phyloP scores from a whole-genome alignment of 2,888 invertebrate species.

The Oasisia sp. region DNA sequence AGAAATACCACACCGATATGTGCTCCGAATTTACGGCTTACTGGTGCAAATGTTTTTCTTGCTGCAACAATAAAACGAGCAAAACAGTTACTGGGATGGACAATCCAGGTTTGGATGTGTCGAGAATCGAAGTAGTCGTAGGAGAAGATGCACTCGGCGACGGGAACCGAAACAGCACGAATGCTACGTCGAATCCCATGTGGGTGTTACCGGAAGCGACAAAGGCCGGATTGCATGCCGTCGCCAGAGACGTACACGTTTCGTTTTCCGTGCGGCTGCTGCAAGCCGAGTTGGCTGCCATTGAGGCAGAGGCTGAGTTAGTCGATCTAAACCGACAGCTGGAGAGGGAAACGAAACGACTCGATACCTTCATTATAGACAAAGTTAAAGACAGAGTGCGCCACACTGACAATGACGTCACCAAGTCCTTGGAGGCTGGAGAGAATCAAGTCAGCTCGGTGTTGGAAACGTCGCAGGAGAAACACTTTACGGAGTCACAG shows the following conservation, averaged over 20 bases:
- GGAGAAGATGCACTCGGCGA: neutral
- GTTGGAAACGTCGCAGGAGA: neutral
- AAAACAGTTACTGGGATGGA: neutral
- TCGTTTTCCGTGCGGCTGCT: neutral
- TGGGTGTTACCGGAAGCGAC: neutral
- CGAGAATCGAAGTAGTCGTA: neutral
- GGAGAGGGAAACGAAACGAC: neutral
- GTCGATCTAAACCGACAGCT: neutral
- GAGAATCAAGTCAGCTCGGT: neutral
- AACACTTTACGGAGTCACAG: neutral
- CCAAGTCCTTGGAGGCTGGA: neutral
- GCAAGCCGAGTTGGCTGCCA: slow-evolving; percentile 17
- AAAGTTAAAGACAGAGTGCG: too few species aligned
- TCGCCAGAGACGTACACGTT: neutral
- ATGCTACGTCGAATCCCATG: neutral
- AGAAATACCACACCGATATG: neutral
- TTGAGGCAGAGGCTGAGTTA: neutral
- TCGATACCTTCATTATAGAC: neutral
- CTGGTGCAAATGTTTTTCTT: neutral
- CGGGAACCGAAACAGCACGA: neutral
- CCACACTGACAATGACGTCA: neutral
- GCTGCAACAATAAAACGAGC: neutral
- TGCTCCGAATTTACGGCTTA: neutral
- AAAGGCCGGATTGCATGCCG: neutral
- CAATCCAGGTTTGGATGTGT: too few species aligned